These are phyloP conservation scores for Eucidaris tribuloides DNA, from an alignment of 35 echinoderm and acorn worm genomes.

Conservation along the genomic window DNA sequence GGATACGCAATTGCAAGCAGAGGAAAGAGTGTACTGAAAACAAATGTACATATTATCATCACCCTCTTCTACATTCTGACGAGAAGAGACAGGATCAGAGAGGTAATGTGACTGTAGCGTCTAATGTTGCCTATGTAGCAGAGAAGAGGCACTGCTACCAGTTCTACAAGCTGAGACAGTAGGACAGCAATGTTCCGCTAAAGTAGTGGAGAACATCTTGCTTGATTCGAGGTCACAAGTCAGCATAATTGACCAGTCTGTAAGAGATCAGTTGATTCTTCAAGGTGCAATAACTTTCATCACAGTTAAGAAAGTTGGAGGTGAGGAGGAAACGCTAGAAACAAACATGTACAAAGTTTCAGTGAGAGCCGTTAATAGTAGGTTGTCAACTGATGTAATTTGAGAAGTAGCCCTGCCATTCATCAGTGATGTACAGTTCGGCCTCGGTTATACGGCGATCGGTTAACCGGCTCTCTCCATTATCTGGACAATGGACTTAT, in stretches of 20 bases:
- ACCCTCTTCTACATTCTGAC: constrained; percentile 31
- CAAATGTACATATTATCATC: constrained; percentile 20
- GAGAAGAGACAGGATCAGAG: too few species aligned
- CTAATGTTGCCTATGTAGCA: not conserved
- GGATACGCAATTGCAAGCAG: not conserved
- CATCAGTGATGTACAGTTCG: constrained; percentile 31
- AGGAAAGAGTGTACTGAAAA: constrained; percentile 19
- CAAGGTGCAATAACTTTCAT: constrained; percentile 22
- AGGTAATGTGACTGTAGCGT: not conserved
- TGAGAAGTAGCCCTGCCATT: constrained; percentile 12
- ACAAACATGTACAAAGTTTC: constrained; percentile 28
- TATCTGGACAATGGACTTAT: too few species aligned
- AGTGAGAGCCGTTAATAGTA: not conserved
- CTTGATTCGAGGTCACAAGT: constrained; percentile 53
- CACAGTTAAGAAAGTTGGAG: constrained; percentile 34
- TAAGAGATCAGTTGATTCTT: constrained; percentile 35
- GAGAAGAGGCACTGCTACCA: constrained; percentile 28
- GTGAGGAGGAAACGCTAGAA: constrained; percentile 10
- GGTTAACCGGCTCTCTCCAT: too few species aligned
- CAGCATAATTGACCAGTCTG: not conserved
- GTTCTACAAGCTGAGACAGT: constrained; percentile 7
- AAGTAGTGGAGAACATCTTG: not conserved
- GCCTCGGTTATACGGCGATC: too few species aligned
- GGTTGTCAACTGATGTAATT: not conserved
- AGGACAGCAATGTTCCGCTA: not conserved